Evolutionary conservation across 2,888 invertebrate genomes (phyloP).

Genomic region (Himalopsyche tibetana): DNA sequence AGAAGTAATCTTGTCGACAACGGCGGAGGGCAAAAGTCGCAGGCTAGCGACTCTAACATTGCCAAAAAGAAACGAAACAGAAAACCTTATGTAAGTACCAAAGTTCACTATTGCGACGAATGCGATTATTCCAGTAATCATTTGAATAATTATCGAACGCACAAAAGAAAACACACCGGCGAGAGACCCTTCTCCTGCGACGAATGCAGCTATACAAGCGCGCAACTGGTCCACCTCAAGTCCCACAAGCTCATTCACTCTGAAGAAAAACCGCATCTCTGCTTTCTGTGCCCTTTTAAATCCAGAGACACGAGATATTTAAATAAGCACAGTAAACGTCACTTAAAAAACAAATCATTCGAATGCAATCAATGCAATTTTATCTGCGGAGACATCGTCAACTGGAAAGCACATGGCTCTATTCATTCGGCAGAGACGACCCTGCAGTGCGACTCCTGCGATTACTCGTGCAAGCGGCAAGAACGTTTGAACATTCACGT

Average conservation of each 20-base stretch:
- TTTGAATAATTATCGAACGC: slow-evolving; percentile 20
- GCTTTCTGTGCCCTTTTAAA: slow-evolving; percentile 2
- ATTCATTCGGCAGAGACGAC: neutral
- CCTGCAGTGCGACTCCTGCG: neutral
- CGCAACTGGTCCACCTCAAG: neutral
- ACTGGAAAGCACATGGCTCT: neutral
- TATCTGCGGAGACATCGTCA: neutral
- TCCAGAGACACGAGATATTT: neutral
- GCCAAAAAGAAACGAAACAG: neutral
- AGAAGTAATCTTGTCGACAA: neutral
- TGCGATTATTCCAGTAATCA: slow-evolving; percentile 33
- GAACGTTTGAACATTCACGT: neutral
- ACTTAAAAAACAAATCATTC: neutral
- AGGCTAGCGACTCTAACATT: neutral
- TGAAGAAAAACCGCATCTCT: slow-evolving; percentile 5
- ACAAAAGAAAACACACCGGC: slow-evolving; percentile 32
- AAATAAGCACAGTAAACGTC: slow-evolving; percentile 19
- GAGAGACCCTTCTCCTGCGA: slow-evolving; percentile 15
- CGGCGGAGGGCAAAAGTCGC: neutral
- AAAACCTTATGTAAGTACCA: slow-evolving; percentile 18
- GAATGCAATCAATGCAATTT: slow-evolving; percentile 14
- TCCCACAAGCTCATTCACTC: slow-evolving; percentile 14
- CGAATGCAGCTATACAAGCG: slow-evolving; percentile 16
- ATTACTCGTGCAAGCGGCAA: slow-evolving; percentile 23
- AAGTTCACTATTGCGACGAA: slow-evolving; percentile 22